Conservation (phyloP, 2,113 vertebrate genomes). For the Rhea pennata region DNA sequence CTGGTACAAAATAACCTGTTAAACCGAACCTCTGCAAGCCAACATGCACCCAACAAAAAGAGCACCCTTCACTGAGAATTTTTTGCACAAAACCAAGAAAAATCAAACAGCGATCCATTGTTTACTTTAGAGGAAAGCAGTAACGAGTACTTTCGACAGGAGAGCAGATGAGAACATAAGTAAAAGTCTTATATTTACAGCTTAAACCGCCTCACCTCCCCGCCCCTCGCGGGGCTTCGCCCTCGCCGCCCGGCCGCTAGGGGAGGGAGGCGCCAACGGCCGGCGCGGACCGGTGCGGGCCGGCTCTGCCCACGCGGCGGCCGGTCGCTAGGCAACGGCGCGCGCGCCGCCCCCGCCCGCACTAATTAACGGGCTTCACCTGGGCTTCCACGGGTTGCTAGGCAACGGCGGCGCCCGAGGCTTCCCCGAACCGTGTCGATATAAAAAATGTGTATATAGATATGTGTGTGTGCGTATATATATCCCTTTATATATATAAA, state of each 20-base stretch:
- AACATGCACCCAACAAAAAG: background rate
- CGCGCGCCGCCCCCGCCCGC: background rate
- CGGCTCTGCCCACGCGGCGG: background rate
- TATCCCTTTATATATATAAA: too few species aligned
- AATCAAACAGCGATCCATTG: background rate
- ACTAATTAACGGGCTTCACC: constrained; percentile 52
- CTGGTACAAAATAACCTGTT: background rate
- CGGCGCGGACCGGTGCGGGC: fast-evolving
- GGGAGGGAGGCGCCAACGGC: too few species aligned
- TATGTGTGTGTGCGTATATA: too few species aligned
- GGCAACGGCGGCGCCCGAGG: constrained; percentile 1
- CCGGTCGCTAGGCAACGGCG: constrained; percentile 24
- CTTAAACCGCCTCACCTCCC: background rate
- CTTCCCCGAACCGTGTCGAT: background rate
- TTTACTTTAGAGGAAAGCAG: background rate
- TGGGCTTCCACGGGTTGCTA: constrained; percentile 46
- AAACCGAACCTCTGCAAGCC: background rate
- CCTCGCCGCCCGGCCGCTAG: too few species aligned
- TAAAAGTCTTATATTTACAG: background rate
- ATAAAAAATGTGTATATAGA: background rate
- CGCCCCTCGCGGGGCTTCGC: background rate
- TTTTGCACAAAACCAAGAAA: background rate
- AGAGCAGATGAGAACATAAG: background rate
- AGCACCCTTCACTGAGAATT: background rate
- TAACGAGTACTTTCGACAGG: background rate